phyloP scores from a whole-genome alignment of 2,888 invertebrate genomes.

The Apoda limacodes region DNA sequence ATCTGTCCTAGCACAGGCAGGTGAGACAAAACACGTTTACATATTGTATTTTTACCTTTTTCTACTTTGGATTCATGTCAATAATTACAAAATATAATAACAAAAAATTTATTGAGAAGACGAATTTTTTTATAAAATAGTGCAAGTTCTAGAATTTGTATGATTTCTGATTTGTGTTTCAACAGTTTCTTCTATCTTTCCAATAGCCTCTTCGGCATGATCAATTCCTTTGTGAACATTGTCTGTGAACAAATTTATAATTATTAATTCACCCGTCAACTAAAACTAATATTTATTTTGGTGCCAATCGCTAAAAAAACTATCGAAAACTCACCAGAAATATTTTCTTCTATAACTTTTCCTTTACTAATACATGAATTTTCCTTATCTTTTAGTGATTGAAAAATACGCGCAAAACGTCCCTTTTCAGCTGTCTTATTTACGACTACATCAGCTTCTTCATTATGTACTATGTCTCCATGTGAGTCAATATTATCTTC shows the following conservation, averaged over 20 bases:
- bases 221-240: constrained; percentile 54
- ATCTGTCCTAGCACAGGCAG: too few species aligned
- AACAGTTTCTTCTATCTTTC: constrained; percentile 54
- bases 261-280: too few species aligned
- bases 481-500: constrained; percentile 50
- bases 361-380: constrained; percentile 62
- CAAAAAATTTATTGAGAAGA: constrained; percentile 46
- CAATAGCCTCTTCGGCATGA: constrained; percentile 47
- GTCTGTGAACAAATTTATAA: constrained; percentile 44
- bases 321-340: constrained; percentile 43
- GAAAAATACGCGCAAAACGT: constrained; percentile 51
- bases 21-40: too few species aligned
- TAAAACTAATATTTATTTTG: background rate
- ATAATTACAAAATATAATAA: constrained; percentile 27
- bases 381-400: constrained; percentile 55
- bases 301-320: background rate
- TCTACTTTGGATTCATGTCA: too few species aligned
- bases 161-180: constrained; percentile 59
- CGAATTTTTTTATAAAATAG: constrained; percentile 45
- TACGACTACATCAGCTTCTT: constrained; percentile 48
- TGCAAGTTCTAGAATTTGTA: constrained; percentile 60
- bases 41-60: too few species aligned
- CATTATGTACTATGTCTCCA: constrained; percentile 28
- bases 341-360: constrained; percentile 57
- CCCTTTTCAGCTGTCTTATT: constrained; percentile 50